Percentiles rank a stretch among this genome's conserved stretches.
Conservation (phyloP, 2,113 vertebrate species). For the Rostratula benghalensis region DNA sequence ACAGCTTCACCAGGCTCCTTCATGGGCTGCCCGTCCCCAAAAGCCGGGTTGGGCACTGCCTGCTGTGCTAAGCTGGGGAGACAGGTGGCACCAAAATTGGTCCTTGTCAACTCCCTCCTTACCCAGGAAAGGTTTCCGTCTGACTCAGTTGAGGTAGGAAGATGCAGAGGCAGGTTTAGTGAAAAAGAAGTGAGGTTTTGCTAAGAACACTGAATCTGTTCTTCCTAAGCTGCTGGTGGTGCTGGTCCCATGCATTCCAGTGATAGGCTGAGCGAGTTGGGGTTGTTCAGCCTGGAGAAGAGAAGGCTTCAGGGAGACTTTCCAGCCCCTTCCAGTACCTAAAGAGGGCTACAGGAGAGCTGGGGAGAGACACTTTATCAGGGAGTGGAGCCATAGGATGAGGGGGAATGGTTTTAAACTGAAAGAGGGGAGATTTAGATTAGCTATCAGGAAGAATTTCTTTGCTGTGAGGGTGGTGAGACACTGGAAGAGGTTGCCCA, state of each 20-base stretch:
- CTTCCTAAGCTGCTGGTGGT: fast-evolving
- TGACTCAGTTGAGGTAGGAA: background rate
- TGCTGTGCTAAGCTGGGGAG: background rate
- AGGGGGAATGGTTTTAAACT: no score
- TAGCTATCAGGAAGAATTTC: no score
- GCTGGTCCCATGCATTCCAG: fast-evolving
- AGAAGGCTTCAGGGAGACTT: no score
- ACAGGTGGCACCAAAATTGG: background rate
- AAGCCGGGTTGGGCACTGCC: background rate
- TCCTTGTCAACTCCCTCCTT: fast-evolving
- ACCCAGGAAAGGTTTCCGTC: background rate
- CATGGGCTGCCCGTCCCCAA: background rate
- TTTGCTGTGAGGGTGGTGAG: no score
- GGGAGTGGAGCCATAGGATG: no score
- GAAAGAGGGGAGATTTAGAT: no score
- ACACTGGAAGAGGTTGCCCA: no score
- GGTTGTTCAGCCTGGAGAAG: no score
- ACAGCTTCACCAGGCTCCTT: background rate
- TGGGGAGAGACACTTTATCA: no score
- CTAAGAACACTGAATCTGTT: background rate
- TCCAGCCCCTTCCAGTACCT: no score
- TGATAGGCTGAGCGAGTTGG: no score
- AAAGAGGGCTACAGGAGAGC: no score
- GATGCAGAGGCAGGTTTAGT: background rate
- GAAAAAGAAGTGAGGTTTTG: background rate